Base-by-base conservation (phyloP, 37 sponge, comb jelly and placozoan species). In the Ianthella basta region DNA sequence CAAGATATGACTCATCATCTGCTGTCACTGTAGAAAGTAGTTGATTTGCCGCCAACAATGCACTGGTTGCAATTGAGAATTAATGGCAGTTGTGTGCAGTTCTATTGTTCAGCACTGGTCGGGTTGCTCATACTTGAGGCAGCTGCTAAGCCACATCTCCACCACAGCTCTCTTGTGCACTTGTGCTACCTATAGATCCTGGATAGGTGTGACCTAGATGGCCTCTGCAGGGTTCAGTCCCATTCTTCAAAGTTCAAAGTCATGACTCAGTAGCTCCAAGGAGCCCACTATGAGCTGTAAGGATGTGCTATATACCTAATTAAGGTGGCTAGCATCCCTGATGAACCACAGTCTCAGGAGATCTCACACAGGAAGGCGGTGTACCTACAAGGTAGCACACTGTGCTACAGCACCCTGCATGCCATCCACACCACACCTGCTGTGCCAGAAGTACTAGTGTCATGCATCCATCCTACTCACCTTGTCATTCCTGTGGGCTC, bases 291-390 rank as follows among this genome's bases (percentile, higher is more conserved):
- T 61, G 4, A n/a, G 5, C 70, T 69, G 35, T 69, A 33, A 10
- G 70, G 29, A 33, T 69, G 32, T 30, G 32, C 44, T 53, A 2
- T 53, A n/a, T n/a, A n/a, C n/a, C n/a, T n/a, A n/a, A n/a, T 53
- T 41, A 50, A 40, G 21, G 44, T 75, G 4, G 53, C 78, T 24
- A 40, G 40, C 38, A 25, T 75, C 15, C 78, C 78, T 23, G 16
- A 1, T 36, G 78, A 53, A 50, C 44, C 37, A 21, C 78, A 75
- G n/a, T 24, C 23, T 19, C 53, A 15, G 25, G 78, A 75, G 53
- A 24, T 75, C 25, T 75, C 78, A 23, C 78, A 75, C 37, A 32
- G 78, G 24, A 75, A 75, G 40, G 78, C 78, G 4, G 24, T 75
- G 37, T 75, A 75, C 25, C 37, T 75, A 4, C 78, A 75, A 75